Evolutionary conservation across 2,113 vertebrate genomes (phyloP).

Genomic region (Actenoides hombroni): DNA sequence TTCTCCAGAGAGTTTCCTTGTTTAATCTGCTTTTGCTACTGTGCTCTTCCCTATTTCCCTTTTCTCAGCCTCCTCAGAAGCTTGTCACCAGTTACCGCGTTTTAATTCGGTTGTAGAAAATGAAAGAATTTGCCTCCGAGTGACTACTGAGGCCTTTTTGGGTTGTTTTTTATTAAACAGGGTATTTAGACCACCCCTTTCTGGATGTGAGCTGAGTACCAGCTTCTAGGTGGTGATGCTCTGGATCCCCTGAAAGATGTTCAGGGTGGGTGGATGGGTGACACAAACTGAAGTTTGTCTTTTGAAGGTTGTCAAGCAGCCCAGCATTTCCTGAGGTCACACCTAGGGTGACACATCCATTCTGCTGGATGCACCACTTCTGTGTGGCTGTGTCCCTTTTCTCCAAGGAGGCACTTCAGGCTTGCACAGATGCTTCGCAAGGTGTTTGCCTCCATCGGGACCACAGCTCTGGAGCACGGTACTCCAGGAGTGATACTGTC

Average conservation of each 20-base stretch:
- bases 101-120: neutral
- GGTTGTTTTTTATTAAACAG: neutral
- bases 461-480: rapidly evolving
- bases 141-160: neutral
- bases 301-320: neutral
- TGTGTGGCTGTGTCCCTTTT: neutral
- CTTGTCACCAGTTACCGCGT: neutral
- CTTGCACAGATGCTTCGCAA: neutral
- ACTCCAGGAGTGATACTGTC: neutral
- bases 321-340: neutral
- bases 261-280: neutral
- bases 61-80: neutral
- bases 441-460: neutral
- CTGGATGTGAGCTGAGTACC: neutral
- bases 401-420: neutral
- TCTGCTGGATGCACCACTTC: neutral
- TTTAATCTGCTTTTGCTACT: neutral
- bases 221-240: neutral
- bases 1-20: neutral
- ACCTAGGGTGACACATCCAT: neutral
- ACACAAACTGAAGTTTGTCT: neutral
- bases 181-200: neutral
- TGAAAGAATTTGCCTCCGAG: neutral
- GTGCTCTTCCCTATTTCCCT: neutral
- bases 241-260: neutral